Conservation (phyloP, 2,888 invertebrate species). For the Stegana nigrithorax region DNA sequence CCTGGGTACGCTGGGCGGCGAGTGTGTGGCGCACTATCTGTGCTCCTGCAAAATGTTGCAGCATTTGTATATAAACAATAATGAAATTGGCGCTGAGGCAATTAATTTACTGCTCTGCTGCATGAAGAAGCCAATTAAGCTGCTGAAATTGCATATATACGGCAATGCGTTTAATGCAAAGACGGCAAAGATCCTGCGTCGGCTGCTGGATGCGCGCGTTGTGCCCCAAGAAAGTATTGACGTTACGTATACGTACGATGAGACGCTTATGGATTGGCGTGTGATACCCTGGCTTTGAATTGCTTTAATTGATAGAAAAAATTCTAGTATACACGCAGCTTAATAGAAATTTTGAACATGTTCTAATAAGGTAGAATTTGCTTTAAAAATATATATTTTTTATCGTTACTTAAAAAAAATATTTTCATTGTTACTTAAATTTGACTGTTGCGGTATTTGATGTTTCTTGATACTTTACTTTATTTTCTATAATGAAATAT, state of each 20-base stretch:
- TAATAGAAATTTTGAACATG: too few species aligned
- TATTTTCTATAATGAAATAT: too few species aligned
- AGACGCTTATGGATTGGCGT: constrained; percentile 46
- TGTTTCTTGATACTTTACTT: too few species aligned
- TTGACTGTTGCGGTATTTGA: too few species aligned
- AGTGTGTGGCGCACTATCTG: constrained; percentile 55
- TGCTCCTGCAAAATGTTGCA: constrained; percentile 46
- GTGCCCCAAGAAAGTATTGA: constrained; percentile 48
- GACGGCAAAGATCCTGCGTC: constrained; percentile 48
- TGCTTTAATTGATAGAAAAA: not conserved
- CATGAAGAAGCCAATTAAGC: constrained; percentile 55
- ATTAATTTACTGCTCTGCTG: constrained; percentile 52
- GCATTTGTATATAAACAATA: constrained; percentile 54
- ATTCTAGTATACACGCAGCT: constrained; percentile 29
- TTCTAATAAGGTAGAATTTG: too few species aligned
- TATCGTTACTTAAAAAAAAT: too few species aligned
- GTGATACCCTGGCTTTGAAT: constrained; percentile 51
- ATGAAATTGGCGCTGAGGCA: constrained; percentile 48
- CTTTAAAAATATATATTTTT: too few species aligned
- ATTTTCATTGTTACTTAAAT: too few species aligned
- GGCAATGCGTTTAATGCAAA: constrained; percentile 55
- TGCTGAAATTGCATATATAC: constrained; percentile 49
- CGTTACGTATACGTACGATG: constrained; percentile 51
- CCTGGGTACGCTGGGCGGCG: constrained; percentile 60
- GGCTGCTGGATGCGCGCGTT: constrained; percentile 51